Percentiles rank a stretch among this genome's conserved stretches.
Conservation (phyloP, 2,797 vertebrate genomes). For the Tamandua tetradactyla region DNA sequence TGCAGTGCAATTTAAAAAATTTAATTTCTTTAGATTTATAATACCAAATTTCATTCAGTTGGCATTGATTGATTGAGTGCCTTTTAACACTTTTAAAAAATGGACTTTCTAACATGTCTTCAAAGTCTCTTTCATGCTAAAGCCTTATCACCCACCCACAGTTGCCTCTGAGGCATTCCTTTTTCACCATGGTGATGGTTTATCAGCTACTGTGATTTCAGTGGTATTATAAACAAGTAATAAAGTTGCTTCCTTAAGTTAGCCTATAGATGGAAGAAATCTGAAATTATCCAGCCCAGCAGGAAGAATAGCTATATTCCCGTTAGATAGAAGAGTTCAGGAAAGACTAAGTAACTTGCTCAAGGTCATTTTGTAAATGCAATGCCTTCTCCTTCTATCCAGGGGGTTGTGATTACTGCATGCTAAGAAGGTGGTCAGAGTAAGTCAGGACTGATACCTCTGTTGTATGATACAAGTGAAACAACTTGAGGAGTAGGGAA, state of each 20-base stretch:
- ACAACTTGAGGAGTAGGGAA: background rate
- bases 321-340: background rate
- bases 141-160: background rate
- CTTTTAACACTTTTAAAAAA: constrained; percentile 65
- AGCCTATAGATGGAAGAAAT: background rate
- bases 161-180: background rate
- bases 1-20: constrained; percentile 60
- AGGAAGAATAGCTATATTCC: background rate
- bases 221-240: background rate
- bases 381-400: background rate
- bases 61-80: constrained; percentile 62
- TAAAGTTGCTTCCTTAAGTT: background rate
- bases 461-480: background rate
- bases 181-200: background rate
- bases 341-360: background rate
- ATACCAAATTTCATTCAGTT: constrained; percentile 54
- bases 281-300: background rate
- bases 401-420: background rate
- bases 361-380: background rate
- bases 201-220: constrained; percentile 31
- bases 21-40: constrained; percentile 76
- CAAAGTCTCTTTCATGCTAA: constrained; percentile 43
- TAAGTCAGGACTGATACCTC: background rate
- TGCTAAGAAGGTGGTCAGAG: background rate
- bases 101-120: constrained; percentile 54